A percentile compares a stretch with the other conserved stretches of the same genome.
phyloP scores from a whole-genome alignment of 2,113 vertebrate species.

The Gallinago jamesoni region DNA sequence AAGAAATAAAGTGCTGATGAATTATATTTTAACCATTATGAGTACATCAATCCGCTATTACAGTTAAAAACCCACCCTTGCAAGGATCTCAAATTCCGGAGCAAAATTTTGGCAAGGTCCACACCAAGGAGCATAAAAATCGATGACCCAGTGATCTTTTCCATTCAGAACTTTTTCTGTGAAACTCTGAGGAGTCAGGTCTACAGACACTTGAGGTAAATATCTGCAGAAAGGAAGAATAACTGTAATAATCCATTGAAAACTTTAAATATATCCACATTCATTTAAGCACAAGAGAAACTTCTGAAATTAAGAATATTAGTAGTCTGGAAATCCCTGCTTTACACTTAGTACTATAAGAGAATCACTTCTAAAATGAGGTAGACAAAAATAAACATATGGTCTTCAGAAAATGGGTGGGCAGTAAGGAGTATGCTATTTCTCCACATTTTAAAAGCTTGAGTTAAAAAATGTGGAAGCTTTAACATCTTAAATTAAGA shows the following conservation, averaged over 20 bases:
- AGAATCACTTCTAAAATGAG: background rate
- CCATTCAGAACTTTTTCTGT: conserved; percentile 85
- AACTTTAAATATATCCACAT: background rate
- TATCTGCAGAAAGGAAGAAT: conserved; percentile 74
- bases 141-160: conserved; percentile 91
- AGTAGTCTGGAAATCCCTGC: background rate
- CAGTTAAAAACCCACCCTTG: conserved; percentile 79
- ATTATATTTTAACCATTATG: background rate
- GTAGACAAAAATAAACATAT: background rate
- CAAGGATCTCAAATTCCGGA: conserved; percentile 94
- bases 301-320: background rate
- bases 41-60: background rate
- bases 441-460: background rate
- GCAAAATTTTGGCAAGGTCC: conserved; percentile 95
- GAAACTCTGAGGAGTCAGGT: conserved; percentile 89
- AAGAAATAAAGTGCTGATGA: background rate
- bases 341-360: background rate
- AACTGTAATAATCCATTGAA: background rate
- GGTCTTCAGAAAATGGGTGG: background rate
- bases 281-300: background rate
- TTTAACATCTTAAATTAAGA: background rate
- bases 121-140: conserved; percentile 98
- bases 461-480: no score
- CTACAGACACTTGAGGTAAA: conserved; percentile 85
- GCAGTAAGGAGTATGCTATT: background rate